A percentile compares a stretch with the other conserved stretches of the same genome.
Conservation (phyloP, 2,797 vertebrate genomes). For the Amblyraja radiata region DNA sequence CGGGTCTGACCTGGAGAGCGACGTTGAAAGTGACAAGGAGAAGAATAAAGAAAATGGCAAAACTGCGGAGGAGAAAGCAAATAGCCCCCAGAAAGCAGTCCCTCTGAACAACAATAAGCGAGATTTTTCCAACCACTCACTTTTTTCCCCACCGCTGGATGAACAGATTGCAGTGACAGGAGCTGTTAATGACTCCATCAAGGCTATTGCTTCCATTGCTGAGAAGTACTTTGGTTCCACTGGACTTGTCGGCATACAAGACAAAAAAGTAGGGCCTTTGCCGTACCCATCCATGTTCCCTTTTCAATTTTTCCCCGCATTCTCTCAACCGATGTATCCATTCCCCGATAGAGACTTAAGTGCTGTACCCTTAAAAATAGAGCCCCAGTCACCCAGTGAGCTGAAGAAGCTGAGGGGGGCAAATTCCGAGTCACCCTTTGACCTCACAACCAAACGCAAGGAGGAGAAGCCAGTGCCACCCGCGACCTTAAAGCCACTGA, state of each 20-base stretch:
- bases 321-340: constrained; percentile 93
- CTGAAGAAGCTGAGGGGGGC: constrained; percentile 79
- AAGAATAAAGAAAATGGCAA: constrained; percentile 87
- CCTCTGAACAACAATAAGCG: constrained; percentile 74
- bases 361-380: constrained; percentile 75
- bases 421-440: constrained; percentile 84
- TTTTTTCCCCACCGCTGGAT: constrained; percentile 83
- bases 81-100: constrained; percentile 72
- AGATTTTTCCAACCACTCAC: constrained; percentile 79
- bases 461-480: constrained; percentile 74
- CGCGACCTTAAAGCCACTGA: constrained; percentile 67
- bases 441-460: constrained; percentile 93
- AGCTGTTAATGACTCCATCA: constrained; percentile 99
- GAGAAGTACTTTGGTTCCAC: constrained; percentile 99
- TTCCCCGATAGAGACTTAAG: constrained; percentile 89
- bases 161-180: constrained; percentile 93
- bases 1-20: constrained; percentile 96
- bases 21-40: constrained; percentile 92
- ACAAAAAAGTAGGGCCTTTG: constrained; percentile 90
- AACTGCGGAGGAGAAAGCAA: constrained; percentile 83
- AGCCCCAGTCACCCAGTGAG: constrained; percentile 78
- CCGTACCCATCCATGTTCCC: constrained; percentile 98
- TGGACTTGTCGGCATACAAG: constrained; percentile 88
- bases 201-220: constrained; percentile 98
- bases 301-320: constrained; percentile 94